Percentiles rank a stretch among this genome's conserved stretches.
Evolutionary conservation across 1,140 invertebrate genomes (phyloP).

Genomic region (Drosophila pseudoobscura): DNA sequence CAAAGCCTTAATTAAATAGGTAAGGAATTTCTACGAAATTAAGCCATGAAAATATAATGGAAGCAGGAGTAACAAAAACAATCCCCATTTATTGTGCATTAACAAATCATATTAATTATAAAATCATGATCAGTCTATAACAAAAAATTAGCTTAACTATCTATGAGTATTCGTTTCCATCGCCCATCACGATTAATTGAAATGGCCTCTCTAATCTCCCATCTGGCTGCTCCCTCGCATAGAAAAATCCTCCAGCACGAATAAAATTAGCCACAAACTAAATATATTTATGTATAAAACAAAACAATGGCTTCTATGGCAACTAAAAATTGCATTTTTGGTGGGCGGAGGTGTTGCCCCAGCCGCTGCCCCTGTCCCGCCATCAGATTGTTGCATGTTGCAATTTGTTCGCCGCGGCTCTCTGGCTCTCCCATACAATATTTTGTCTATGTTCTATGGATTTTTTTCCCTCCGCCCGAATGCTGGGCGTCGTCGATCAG

Average conservation of each 20-base stretch:
- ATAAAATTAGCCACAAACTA: conserved; percentile 46
- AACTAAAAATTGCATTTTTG: conserved; percentile 47
- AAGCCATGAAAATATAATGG: no score
- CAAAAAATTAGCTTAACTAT: conserved; percentile 24
- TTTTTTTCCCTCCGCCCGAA: conserved; percentile 16
- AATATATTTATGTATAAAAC: conserved; percentile 43
- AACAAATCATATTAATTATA: conserved; percentile 38
- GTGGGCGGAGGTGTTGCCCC: conserved; percentile 68
- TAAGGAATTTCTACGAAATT: conserved; percentile 13
- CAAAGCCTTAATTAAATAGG: conserved; percentile 29
- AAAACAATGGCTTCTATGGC: conserved; percentile 58
- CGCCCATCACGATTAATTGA: conserved; percentile 71
- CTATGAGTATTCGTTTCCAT: conserved; percentile 38
- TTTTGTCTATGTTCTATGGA: conserved; percentile 47
- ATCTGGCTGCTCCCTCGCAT: conserved; percentile 31
- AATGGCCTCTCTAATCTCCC: conserved; percentile 49
- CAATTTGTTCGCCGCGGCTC: conserved; percentile 47
- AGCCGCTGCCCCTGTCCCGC: background rate
- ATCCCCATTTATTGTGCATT: conserved; percentile 3
- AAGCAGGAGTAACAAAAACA: no score
- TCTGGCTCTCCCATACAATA: conserved; percentile 30
- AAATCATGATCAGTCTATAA: conserved; percentile 30
- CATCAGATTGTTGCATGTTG: conserved; percentile 47
- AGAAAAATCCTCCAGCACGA: conserved; percentile 33
- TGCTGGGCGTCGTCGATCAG: conserved; percentile 32